Base-by-base conservation (phyloP, 2,888 invertebrate genomes). In the Podabrus alpinus region DNA sequence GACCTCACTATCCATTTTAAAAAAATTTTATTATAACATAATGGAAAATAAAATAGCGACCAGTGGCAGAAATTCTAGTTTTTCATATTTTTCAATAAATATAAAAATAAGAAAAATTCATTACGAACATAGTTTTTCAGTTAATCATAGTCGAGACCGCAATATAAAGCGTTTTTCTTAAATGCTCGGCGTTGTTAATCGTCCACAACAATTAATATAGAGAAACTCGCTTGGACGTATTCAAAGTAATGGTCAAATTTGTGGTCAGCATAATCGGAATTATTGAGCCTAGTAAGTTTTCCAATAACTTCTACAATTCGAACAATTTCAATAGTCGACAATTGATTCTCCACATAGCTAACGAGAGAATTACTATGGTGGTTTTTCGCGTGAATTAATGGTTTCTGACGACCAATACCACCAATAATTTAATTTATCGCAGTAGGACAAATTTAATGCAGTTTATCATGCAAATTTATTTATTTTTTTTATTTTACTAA, bases 271-370 rank as follows among this genome's bases (percentile, higher is more conserved):
- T 66, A 60, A 25, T 66, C 59, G 11, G 15, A 71, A 71, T 71
- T 59, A 67, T 59, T 19, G 17, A 16, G 71, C 24, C n/a, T 59
- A n/a, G 16, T 9, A 60, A 71, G 66, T 13, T 71, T 71, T 67
- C 59, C 59, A 66, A 71, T 66, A 67, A 67, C 15, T 61, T 59
- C 25, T 67, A 25, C 66, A 71, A 71, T 71, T 24, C 25, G 24
- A 67, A 71, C 60, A 71, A 71, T 71, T 71, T 71, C 71, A 66
- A 59, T 71, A 59, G 66, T 16, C 15, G 59, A 59, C 66, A 59
- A 71, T 66, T 66, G 71, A 71, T 21, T 71, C 62, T 60, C n/a
- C 66, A 16, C 71, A 67, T 67, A 71, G 66, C 17, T 71, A 59
- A 66, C 24, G 60, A 17, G 15, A 24, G 25, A 62, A 71, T 21